Conservation (phyloP, 2,113 vertebrate genomes). For the Arenaria interpres region DNA sequence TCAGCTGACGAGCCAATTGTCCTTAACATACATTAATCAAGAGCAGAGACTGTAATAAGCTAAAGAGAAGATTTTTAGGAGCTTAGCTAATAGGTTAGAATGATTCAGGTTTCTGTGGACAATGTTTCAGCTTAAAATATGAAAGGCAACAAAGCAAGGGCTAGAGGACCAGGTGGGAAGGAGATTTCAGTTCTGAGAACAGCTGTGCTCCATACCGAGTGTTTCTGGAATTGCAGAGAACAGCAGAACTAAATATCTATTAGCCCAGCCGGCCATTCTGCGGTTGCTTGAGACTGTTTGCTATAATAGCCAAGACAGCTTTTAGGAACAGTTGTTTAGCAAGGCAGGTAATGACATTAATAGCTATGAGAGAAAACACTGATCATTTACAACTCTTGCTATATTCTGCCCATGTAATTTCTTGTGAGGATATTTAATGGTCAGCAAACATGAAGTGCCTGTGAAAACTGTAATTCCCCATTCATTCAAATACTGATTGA, state of each 20-base stretch:
- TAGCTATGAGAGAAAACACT: background rate
- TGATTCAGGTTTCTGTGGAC: background rate
- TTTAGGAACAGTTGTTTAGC: background rate
- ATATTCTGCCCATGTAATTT: background rate
- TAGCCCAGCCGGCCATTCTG: background rate
- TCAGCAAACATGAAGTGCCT: background rate
- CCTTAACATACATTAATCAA: background rate
- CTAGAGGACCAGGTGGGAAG: background rate
- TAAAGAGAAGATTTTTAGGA: background rate
- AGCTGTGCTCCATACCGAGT: background rate
- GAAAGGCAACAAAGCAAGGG: background rate
- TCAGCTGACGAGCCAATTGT: background rate
- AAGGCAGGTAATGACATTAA: background rate
- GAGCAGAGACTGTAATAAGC: background rate
- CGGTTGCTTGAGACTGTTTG: background rate
- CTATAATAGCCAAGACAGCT: background rate
- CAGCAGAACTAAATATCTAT: background rate
- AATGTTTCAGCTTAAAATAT: background rate
- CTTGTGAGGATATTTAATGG: background rate
- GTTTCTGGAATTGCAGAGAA: background rate
- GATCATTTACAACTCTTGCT: background rate
- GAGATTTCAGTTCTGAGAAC: background rate
- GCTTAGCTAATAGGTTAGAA: background rate
- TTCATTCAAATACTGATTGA: background rate
- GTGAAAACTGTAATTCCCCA: background rate